These are phyloP conservation scores for Phyllopteryx taeniolatus DNA, from an alignment of 2,113 vertebrate species.

Conservation along the genomic window DNA sequence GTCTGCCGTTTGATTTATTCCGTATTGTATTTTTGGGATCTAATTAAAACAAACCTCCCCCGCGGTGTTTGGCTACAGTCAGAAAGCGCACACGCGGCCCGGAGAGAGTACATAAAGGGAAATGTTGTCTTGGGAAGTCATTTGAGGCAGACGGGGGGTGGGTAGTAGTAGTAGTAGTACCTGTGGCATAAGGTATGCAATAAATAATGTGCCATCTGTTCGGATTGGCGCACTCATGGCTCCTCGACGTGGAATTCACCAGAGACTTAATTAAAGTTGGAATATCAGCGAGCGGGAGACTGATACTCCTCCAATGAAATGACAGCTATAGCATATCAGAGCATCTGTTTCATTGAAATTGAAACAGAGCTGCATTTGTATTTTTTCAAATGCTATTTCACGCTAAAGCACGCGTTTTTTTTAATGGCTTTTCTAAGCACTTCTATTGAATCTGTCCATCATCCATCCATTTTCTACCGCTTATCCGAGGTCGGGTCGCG, in stretches of 20 bases:
- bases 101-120: constrained; percentile 42
- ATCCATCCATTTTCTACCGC: too few relatives aligned
- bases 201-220: constrained; percentile 69
- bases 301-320: constrained; percentile 47
- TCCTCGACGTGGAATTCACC: constrained; percentile 52
- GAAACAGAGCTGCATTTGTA: constrained; percentile 4
- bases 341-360: constrained; percentile 29
- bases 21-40: constrained; percentile 49
- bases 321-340: constrained; percentile 28
- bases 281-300: constrained; percentile 47
- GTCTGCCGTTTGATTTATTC: constrained; percentile 62
- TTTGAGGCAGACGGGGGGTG: constrained; percentile 12
- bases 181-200: constrained; percentile 65
- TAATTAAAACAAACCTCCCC: constrained; percentile 62
- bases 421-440: not conserved
- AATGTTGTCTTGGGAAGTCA: constrained; percentile 41
- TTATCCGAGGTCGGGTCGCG: too few relatives aligned
- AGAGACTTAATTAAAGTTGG: constrained; percentile 72
- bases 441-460: not conserved
- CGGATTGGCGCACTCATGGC: constrained; percentile 52
- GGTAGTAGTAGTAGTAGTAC: constrained; percentile 30
- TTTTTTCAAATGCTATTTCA: not conserved
- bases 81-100: constrained; percentile 12
- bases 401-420: not conserved
- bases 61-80: constrained; percentile 49